Percentiles rank a stretch among this genome's conserved stretches.
phyloP scores from a whole-genome alignment of 2,888 invertebrate genomes.

The Diaperis boleti region DNA sequence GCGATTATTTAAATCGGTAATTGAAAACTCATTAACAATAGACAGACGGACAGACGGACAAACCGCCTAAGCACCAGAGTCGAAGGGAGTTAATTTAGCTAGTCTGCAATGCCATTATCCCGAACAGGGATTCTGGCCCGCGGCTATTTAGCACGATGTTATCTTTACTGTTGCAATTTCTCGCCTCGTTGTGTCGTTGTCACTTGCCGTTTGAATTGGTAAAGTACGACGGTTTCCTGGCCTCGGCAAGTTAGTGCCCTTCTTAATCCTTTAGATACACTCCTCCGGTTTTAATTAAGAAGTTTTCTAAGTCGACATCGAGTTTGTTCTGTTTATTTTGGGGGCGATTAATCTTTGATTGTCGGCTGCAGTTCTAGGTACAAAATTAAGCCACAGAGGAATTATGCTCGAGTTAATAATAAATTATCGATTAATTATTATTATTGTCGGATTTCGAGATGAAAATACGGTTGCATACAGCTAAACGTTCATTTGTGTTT shows the following conservation, averaged over 20 bases:
- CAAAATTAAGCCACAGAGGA: conserved; percentile 3
- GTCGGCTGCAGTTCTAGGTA: conserved; percentile 25
- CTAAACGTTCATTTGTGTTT: background rate
- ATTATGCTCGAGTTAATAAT: conserved; percentile 1
- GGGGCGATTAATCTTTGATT: conserved; percentile 41
- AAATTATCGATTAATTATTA: background rate
- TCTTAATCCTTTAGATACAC: conserved; percentile 53
- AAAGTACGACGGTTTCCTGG: conserved; percentile 38
- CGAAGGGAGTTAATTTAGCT: conserved; percentile 64
- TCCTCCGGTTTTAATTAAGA: conserved; percentile 57
- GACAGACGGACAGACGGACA: conserved; percentile 34
- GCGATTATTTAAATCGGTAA: too few relatives aligned
- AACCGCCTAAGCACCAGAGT: conserved; percentile 41
- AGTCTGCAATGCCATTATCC: conserved; percentile 64
- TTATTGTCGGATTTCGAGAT: too few relatives aligned
- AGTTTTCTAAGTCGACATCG: conserved; percentile 50
- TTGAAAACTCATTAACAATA: too few relatives aligned
- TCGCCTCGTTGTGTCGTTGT: conserved; percentile 65
- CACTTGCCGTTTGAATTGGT: conserved; percentile 52
- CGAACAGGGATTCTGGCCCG: conserved; percentile 62
- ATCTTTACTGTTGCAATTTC: conserved; percentile 67
- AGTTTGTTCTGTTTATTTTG: conserved; percentile 36
- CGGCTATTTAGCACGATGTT: conserved; percentile 67
- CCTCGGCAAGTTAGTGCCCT: conserved; percentile 29
- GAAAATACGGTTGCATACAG: too few relatives aligned